Percentiles rank a stretch among this genome's conserved stretches.
Conservation (phyloP, 2,113 vertebrate genomes). For the Pholis gunnellus region DNA sequence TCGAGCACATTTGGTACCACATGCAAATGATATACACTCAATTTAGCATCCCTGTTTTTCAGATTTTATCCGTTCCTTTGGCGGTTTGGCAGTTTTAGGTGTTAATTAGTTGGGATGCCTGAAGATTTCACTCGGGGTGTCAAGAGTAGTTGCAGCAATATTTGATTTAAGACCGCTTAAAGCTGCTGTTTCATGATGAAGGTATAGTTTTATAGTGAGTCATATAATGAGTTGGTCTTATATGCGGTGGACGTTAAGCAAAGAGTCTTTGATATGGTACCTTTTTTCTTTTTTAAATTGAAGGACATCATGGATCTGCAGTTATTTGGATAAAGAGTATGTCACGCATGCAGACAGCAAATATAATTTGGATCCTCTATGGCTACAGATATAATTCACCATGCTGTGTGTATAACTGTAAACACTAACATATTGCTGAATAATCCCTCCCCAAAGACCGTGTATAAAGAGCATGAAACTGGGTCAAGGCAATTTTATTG, state of each 20-base stretch:
- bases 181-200: constrained; percentile 11
- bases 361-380: background rate
- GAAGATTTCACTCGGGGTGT: constrained; percentile 21
- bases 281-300: background rate
- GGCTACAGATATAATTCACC: background rate
- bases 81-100: constrained; percentile 10
- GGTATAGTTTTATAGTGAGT: background rate
- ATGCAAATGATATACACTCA: background rate
- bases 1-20: background rate
- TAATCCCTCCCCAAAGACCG: constrained; percentile 45
- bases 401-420: constrained; percentile 16
- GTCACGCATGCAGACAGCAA: background rate
- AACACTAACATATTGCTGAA: constrained; percentile 50
- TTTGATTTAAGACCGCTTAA: constrained; percentile 3
- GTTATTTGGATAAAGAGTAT: background rate
- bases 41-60: background rate
- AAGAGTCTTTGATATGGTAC: background rate
- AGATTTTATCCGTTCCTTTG: background rate
- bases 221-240: background rate
- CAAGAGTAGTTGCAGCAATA: background rate
- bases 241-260: background rate
- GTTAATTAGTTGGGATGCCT: constrained; percentile 12
- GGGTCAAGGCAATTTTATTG: constrained; percentile 53
- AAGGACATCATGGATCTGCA: background rate
- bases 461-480: constrained; percentile 56